Conservation (phyloP, 2,113 vertebrate genomes). For the Pica pica region DNA sequence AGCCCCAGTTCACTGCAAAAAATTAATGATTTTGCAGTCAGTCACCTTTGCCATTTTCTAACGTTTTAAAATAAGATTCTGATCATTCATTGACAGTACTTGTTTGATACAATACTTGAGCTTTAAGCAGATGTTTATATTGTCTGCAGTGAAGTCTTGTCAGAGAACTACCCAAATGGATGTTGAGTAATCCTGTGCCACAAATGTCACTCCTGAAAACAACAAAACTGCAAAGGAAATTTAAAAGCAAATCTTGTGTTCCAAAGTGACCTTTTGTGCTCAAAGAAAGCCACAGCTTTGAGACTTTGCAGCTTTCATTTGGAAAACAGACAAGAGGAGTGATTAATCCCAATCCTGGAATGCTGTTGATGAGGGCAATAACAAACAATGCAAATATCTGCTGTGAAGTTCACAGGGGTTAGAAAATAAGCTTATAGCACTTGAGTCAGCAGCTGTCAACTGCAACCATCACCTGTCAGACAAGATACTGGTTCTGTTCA, state of each 20-base stretch:
- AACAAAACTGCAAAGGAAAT: neutral
- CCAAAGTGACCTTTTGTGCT: neutral
- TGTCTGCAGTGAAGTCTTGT: slow-evolving; percentile 30
- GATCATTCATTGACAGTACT: slow-evolving; percentile 70
- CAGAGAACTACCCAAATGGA: neutral
- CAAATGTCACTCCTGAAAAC: neutral
- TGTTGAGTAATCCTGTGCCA: neutral
- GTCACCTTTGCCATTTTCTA: slow-evolving; percentile 70
- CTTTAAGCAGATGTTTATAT: slow-evolving; percentile 74
- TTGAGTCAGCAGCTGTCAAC: neutral
- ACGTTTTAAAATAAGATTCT: slow-evolving; percentile 64
- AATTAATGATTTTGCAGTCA: slow-evolving; percentile 56
- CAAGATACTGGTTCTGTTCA: slow-evolving; percentile 21
- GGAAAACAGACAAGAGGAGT: neutral
- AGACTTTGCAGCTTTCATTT: slow-evolving; percentile 50
- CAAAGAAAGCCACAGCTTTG: neutral
- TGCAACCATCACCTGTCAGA: neutral
- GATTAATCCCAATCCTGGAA: neutral
- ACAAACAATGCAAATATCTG: slow-evolving; percentile 73
- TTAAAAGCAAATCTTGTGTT: neutral
- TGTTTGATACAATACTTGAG: slow-evolving; percentile 62
- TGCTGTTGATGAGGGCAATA: neutral
- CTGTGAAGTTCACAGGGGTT: slow-evolving; percentile 62
- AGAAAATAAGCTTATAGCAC: slow-evolving; percentile 72
- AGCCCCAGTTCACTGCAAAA: neutral